Percentiles rank a stretch among this genome's conserved stretches.
These are phyloP conservation scores for Cottus gobio DNA, from an alignment of 2,113 vertebrate genomes.

Conservation along the genomic window DNA sequence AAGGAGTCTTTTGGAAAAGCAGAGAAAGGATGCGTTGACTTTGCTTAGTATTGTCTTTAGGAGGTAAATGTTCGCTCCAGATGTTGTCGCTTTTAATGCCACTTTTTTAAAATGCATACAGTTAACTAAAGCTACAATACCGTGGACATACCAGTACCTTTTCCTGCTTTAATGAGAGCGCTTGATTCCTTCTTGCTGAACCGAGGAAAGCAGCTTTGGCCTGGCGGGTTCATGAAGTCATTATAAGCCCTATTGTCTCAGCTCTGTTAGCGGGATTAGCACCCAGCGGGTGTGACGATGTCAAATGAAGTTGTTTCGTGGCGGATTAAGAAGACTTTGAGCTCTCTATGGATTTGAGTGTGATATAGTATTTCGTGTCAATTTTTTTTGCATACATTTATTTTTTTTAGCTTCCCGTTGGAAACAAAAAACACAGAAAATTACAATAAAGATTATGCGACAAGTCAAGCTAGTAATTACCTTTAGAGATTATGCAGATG, in stretches of 20 bases:
- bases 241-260: conserved; percentile 7
- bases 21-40: too few species aligned
- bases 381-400: conserved; percentile 65
- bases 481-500: conserved; percentile 84
- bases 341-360: conserved; percentile 81
- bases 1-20: too few species aligned
- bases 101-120: neutral
- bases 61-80: too few species aligned
- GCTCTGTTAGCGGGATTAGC: conserved; percentile 61
- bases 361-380: conserved; percentile 78
- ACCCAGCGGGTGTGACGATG: conserved; percentile 57
- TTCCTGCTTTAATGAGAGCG: neutral
- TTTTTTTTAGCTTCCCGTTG: conserved; percentile 57
- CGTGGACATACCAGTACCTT: neutral
- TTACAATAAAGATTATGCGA: conserved; percentile 78
- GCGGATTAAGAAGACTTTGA: conserved; percentile 79
- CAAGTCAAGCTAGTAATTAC: conserved; percentile 83
- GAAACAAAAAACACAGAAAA: conserved; percentile 15
- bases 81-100: too few species aligned
- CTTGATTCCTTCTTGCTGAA: neutral
- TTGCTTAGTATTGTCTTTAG: too few species aligned
- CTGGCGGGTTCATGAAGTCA: conserved; percentile 23
- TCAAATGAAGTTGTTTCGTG: conserved; percentile 83
- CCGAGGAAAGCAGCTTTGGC: neutral
- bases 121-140: neutral